phyloP scores from a whole-genome alignment of 2,888 invertebrate genomes.

The Nezara viridula region DNA sequence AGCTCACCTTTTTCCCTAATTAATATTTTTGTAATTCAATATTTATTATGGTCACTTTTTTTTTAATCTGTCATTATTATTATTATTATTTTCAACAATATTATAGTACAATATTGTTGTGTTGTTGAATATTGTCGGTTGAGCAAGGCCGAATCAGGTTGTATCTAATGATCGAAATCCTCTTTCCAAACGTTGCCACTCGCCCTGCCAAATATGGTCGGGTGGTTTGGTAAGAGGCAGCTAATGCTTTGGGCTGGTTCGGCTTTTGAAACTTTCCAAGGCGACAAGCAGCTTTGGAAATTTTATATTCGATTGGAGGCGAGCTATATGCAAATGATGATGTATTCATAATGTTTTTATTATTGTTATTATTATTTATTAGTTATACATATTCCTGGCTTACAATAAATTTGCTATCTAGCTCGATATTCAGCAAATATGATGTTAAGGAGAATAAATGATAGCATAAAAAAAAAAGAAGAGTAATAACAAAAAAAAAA shows the following conservation, averaged over 20 bases:
- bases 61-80: neutral
- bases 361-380: too few species aligned
- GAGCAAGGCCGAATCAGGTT: neutral
- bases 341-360: neutral
- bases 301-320: neutral
- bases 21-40: neutral
- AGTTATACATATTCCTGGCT: too few species aligned
- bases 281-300: neutral
- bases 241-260: neutral
- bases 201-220: slow-evolving; percentile 1
- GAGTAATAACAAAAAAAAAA: too few species aligned
- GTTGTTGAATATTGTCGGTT: neutral
- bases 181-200: neutral
- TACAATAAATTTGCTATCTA: too few species aligned
- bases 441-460: too few species aligned
- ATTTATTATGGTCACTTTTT: neutral
- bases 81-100: neutral
- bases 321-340: neutral
- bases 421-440: too few species aligned
- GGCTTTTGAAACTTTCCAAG: neutral
- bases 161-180: neutral
- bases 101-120: neutral
- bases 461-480: too few species aligned
- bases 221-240: neutral
- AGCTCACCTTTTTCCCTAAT: neutral